phyloP scores from a whole-genome alignment of 2,113 vertebrate species.

The Delphinus delphis region DNA sequence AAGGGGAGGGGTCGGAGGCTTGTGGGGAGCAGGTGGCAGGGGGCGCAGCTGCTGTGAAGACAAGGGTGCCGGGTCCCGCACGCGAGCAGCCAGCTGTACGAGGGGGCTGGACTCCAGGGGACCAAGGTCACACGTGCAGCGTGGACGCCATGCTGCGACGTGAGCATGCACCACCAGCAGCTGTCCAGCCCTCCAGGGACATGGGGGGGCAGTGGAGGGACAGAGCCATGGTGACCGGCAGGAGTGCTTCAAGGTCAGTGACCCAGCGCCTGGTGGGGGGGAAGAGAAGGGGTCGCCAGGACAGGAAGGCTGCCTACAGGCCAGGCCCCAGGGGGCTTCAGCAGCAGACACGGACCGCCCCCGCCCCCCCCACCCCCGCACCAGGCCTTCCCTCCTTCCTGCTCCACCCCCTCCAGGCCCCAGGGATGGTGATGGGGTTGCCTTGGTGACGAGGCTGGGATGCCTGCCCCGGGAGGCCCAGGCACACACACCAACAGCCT shows the following conservation, averaged over 20 bases:
- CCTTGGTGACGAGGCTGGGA: not conserved
- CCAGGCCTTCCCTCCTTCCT: not conserved
- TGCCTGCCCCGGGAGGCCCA: not conserved
- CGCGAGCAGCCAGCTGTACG: fast-evolving
- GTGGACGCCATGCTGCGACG: fast-evolving
- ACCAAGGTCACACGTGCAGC: not conserved
- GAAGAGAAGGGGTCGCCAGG: not conserved
- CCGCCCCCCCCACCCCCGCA: fast-evolving
- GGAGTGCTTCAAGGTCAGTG: fast-evolving
- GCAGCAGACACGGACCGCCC: not conserved
- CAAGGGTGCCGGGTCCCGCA: too few species aligned
- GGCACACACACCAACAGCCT: not conserved
- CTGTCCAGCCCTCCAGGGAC: not conserved
- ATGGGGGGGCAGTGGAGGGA: fast-evolving
- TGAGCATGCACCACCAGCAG: not conserved
- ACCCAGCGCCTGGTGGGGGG: fast-evolving
- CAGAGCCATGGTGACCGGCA: fast-evolving
- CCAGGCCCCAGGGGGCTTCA: not conserved
- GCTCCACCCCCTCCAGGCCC: not conserved
- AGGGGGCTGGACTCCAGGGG: fast-evolving
- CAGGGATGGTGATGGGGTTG: not conserved
- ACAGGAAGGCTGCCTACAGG: not conserved
- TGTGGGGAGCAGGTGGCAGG: not conserved
- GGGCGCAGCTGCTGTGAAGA: fast-evolving
- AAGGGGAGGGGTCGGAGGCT: not conserved